These are phyloP conservation scores for Psittacara wagleri DNA, from an alignment of 2,113 vertebrate genomes.

Conservation along the genomic window DNA sequence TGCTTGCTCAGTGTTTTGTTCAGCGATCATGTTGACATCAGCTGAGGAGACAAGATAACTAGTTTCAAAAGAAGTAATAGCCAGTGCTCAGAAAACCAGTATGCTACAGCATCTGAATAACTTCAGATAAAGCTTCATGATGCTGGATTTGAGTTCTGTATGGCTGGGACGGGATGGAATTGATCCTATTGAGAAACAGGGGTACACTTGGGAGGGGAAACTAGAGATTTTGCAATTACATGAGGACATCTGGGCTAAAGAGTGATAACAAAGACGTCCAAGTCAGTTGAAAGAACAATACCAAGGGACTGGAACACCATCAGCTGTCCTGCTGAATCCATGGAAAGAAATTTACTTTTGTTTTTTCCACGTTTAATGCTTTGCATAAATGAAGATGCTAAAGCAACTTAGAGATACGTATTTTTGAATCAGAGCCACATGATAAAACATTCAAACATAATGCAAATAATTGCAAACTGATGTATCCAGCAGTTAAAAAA, in stretches of 20 bases:
- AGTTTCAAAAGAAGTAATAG: background rate
- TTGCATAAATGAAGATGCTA: constrained; percentile 25
- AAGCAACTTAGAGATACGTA: constrained; percentile 34
- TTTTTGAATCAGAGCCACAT: constrained; percentile 64
- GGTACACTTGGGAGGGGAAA: background rate
- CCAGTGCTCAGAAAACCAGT: background rate
- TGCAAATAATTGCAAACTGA: constrained; percentile 76
- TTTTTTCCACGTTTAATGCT: background rate
- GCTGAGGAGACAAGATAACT: background rate
- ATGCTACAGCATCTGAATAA: background rate
- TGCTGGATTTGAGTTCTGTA: background rate
- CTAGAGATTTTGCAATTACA: background rate
- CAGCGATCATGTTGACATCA: background rate
- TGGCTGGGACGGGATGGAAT: background rate
- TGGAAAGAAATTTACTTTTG: background rate
- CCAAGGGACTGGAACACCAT: background rate
- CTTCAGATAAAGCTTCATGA: background rate
- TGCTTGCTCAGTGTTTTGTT: background rate
- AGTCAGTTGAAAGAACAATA: background rate
- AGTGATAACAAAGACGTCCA: background rate
- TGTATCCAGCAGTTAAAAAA: constrained; percentile 52
- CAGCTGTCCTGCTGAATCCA: background rate
- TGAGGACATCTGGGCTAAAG: background rate
- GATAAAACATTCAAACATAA: constrained; percentile 75
- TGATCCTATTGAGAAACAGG: background rate